Percentiles rank a stretch among this genome's conserved stretches.
phyloP scores from a whole-genome alignment of 2,888 invertebrate species.

The Deilephila porcellus region DNA sequence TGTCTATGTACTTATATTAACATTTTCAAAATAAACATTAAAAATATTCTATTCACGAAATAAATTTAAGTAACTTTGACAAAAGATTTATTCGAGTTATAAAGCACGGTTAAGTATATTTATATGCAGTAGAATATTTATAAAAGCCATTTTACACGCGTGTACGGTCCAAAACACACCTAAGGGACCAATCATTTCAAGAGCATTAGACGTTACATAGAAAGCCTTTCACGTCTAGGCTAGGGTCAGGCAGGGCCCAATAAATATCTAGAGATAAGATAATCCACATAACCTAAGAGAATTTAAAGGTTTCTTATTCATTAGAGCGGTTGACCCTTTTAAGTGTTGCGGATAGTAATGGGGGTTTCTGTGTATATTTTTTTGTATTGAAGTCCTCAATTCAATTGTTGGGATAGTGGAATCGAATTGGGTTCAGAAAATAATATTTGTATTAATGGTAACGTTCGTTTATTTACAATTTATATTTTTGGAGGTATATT shows the following conservation, averaged over 20 bases:
- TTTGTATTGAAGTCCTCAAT: too few relatives aligned
- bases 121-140: slow-evolving; percentile 3
- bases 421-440: too few relatives aligned
- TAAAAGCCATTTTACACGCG: slow-evolving; percentile 34
- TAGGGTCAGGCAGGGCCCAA: slow-evolving; percentile 39
- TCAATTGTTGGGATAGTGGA: neutral
- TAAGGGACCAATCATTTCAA: slow-evolving; percentile 40
- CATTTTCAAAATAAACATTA: neutral
- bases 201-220: slow-evolving; percentile 31
- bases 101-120: slow-evolving; percentile 25
- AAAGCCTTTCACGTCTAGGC: slow-evolving; percentile 34
- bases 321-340: slow-evolving; percentile 11
- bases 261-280: slow-evolving; percentile 40
- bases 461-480: too few relatives aligned
- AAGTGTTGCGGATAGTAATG: slow-evolving; percentile 9
- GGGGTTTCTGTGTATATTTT: neutral
- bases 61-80: neutral
- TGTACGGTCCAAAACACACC: slow-evolving; percentile 37
- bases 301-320: slow-evolving; percentile 25
- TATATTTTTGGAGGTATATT: too few relatives aligned
- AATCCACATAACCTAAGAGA: slow-evolving; percentile 17
- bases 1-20: too few relatives aligned
- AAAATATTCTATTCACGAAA: neutral
- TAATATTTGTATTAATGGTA: too few relatives aligned
- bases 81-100: slow-evolving; percentile 15